phyloP scores from a whole-genome alignment of 2,888 invertebrate species.

The Cryptocephalus primarius region DNA sequence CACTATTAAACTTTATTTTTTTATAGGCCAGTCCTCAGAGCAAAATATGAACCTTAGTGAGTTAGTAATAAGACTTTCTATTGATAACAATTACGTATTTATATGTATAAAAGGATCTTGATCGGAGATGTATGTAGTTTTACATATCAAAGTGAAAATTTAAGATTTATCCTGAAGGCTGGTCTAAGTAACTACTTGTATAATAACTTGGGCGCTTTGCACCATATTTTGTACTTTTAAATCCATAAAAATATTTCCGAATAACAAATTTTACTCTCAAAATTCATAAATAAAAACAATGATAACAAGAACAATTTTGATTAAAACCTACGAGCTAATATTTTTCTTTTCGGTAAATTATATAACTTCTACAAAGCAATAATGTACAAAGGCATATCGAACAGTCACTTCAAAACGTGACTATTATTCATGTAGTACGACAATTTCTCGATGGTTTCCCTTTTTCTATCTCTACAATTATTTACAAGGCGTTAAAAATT shows the following conservation, averaged over 20 bases:
- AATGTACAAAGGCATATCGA: conserved; percentile 18
- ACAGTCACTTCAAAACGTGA: not conserved
- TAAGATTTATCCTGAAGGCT: too few species aligned
- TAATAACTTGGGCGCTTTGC: conserved; percentile 20
- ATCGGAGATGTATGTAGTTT: too few species aligned
- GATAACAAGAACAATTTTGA: conserved; percentile 35
- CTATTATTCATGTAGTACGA: not conserved
- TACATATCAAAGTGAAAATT: too few species aligned
- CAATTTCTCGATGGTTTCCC: conserved; percentile 1
- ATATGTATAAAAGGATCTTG: too few species aligned
- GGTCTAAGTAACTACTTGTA: too few species aligned
- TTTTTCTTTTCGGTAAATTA: conserved; percentile 14
- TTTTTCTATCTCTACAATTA: conserved; percentile 13
- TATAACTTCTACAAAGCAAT: conserved; percentile 15
- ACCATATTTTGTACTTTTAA: conserved; percentile 33
- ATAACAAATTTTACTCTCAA: conserved; percentile 20
- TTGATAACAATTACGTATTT: too few species aligned
- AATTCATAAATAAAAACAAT: conserved; percentile 32
- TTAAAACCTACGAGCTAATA: conserved; percentile 20
- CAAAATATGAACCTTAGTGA: too few species aligned
- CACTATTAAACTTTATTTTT: conserved; percentile 4
- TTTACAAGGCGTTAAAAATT: conserved; percentile 9
- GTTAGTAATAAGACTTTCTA: too few species aligned
- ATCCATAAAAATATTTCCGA: conserved; percentile 29
- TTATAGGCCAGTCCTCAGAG: not conserved